These are phyloP conservation scores for Melanargia galathea DNA, from an alignment of 2,888 invertebrate genomes.

Conservation along the genomic window DNA sequence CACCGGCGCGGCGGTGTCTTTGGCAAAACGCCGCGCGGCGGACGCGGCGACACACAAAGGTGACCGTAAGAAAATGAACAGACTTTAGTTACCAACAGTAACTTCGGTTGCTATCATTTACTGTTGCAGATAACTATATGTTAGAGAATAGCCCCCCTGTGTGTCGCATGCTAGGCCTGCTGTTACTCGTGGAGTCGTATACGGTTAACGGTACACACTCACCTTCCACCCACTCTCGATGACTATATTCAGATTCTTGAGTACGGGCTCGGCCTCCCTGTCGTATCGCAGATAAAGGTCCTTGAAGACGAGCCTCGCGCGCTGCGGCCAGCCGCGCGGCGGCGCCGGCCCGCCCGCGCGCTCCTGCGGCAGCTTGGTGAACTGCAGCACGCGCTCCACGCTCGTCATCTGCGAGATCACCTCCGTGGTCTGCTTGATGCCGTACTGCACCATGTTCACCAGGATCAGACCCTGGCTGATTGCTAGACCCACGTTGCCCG, in stretches of 20 bases:
- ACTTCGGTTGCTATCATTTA: too few relatives aligned
- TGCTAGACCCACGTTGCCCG: constrained; percentile 87
- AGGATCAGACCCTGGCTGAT: constrained; percentile 87
- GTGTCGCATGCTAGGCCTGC: too few relatives aligned
- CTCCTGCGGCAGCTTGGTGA: constrained; percentile 88
- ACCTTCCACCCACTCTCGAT: constrained; percentile 87
- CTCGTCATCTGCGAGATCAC: constrained; percentile 89
- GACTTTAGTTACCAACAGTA: too few relatives aligned
- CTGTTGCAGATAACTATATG: too few relatives aligned
- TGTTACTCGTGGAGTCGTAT: too few relatives aligned
- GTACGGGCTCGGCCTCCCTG: constrained; percentile 83
- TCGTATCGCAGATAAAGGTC: constrained; percentile 85
- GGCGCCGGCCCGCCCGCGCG: constrained; percentile 84
- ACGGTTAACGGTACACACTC: constrained; percentile 36
- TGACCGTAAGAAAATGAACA: too few relatives aligned
- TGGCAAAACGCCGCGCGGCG: too few relatives aligned
- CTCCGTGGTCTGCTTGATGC: constrained; percentile 90
- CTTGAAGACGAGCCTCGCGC: constrained; percentile 83
- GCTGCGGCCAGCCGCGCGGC: constrained; percentile 83
- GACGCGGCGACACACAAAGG: too few relatives aligned
- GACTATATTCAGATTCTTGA: constrained; percentile 85
- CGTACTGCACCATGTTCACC: constrained; percentile 91
- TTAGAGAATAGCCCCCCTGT: too few relatives aligned
- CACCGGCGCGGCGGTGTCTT: too few relatives aligned
- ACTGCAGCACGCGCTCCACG: constrained; percentile 91